Evolutionary conservation across 2,113 vertebrate genomes (phyloP).

Genomic region (Anthoscopus minutus): DNA sequence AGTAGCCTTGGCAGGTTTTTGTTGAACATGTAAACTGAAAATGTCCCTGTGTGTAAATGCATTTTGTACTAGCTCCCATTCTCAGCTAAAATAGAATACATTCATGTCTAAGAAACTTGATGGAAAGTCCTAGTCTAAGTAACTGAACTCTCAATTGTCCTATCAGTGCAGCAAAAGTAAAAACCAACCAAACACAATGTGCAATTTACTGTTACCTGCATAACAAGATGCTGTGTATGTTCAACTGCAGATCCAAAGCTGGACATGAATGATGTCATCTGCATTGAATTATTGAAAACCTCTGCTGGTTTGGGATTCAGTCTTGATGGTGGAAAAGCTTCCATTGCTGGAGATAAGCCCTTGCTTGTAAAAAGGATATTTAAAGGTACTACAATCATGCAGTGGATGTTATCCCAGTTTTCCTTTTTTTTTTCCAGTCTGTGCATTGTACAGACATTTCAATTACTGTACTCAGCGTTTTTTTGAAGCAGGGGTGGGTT

Average conservation of each 20-base stretch:
- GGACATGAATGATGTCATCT: conserved; percentile 71
- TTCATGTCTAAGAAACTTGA: background rate
- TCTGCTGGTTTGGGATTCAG: conserved; percentile 88
- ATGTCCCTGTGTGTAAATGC: background rate
- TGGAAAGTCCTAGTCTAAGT: background rate
- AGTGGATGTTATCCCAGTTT: background rate
- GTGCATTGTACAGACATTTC: background rate
- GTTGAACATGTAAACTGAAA: background rate
- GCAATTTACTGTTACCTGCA: background rate
- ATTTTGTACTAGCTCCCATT: background rate
- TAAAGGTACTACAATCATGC: conserved; percentile 75
- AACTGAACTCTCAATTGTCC: background rate
- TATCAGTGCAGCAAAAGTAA: background rate
- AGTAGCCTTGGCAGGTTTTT: background rate
- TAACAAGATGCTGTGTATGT: background rate
- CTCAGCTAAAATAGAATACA: background rate
- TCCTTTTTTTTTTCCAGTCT: background rate
- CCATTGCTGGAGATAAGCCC: conserved; percentile 79
- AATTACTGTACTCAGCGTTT: background rate
- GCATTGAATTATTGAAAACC: conserved; percentile 85
- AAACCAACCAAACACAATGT: background rate
- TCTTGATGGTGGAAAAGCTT: conserved; percentile 85
- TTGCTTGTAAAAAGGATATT: conserved; percentile 86
- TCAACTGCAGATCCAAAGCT: conserved; percentile 60
- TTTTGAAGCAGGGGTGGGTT: background rate